Percentiles rank a stretch among this genome's conserved stretches.
phyloP scores from a whole-genome alignment of 2,113 vertebrate genomes.

The Strix aluco region DNA sequence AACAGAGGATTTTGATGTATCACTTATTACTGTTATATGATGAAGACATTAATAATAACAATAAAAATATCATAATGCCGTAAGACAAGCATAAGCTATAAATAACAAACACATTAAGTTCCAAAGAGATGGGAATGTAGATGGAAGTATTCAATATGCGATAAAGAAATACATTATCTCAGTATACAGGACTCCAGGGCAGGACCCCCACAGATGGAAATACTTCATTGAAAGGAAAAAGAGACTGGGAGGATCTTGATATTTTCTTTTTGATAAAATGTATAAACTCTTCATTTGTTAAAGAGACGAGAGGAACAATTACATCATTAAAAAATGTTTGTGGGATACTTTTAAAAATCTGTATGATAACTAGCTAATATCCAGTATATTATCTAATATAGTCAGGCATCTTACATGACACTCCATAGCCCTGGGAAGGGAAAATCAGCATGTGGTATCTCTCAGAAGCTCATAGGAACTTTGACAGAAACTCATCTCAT shows the following conservation, averaged over 20 bases:
- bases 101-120: not conserved
- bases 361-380: not conserved
- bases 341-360: not conserved
- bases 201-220: not conserved
- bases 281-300: not conserved
- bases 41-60: not conserved
- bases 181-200: not conserved
- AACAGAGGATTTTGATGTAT: not conserved
- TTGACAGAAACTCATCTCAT: not conserved
- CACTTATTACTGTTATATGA: not conserved
- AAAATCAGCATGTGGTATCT: not conserved
- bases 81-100: not conserved
- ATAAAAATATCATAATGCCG: not conserved
- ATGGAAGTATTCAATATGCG: not conserved
- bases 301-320: not conserved
- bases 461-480: not conserved
- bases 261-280: not conserved
- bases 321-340: not conserved
- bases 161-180: not conserved
- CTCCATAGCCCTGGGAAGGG: not conserved
- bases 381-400: not conserved
- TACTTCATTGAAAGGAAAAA: not conserved
- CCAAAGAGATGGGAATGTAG: not conserved
- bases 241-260: fast-evolving
- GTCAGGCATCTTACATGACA: not conserved